Evolutionary conservation across 2,888 invertebrate genomes (phyloP).

Genomic region (Acronicta leporina): DNA sequence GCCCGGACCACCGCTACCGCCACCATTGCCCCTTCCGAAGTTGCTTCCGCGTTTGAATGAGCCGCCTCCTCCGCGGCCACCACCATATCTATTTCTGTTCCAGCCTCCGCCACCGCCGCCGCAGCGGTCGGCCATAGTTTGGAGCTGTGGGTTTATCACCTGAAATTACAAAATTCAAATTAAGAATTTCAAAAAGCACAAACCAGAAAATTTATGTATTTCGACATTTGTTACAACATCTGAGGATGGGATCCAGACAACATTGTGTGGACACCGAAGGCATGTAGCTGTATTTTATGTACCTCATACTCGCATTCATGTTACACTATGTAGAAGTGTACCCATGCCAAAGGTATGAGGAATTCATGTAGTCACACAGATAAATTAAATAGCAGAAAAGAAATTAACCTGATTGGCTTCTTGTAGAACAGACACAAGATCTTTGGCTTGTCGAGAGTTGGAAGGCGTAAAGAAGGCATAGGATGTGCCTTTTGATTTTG

Average conservation of each 20-base stretch:
- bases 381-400: background rate
- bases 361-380: constrained; percentile 36
- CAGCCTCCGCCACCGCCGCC: constrained; percentile 90
- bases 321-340: constrained; percentile 90
- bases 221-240: constrained; percentile 88
- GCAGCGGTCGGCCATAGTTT: constrained; percentile 93
- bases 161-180: constrained; percentile 66
- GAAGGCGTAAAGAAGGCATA: constrained; percentile 98
- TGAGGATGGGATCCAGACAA: constrained; percentile 94
- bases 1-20: constrained; percentile 70
- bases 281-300: constrained; percentile 91
- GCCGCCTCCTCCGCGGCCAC: constrained; percentile 84
- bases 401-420: constrained; percentile 95
- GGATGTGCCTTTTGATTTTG: constrained; percentile 96
- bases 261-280: constrained; percentile 93
- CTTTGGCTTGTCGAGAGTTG: constrained; percentile 96
- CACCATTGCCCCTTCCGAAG: constrained; percentile 80
- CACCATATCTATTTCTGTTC: constrained; percentile 87
- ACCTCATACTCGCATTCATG: constrained; percentile 94
- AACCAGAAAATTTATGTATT: too few relatives aligned
- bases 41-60: constrained; percentile 85
- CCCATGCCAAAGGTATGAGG: constrained; percentile 94
- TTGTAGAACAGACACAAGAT: constrained; percentile 95
- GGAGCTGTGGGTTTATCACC: constrained; percentile 95
- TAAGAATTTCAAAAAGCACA: background rate